A percentile compares a stretch with the other conserved stretches of the same genome.
These are phyloP conservation scores for Salvator merianae DNA, from an alignment of 2,113 vertebrate species.

Conservation along the genomic window DNA sequence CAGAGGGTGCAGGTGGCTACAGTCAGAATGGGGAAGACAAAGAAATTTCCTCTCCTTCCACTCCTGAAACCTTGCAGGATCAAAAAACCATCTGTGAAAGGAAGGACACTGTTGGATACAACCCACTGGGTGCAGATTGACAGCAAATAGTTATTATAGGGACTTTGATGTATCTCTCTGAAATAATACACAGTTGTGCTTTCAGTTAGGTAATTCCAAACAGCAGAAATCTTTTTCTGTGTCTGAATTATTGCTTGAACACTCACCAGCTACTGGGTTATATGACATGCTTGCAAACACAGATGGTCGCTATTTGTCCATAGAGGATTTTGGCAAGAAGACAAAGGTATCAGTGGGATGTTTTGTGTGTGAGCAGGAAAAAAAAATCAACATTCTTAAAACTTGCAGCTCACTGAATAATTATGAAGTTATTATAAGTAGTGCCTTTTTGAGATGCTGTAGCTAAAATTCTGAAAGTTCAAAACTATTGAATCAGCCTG, in stretches of 20 bases:
- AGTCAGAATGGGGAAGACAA: too few species aligned
- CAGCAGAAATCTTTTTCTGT: conserved; percentile 16
- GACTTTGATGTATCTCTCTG: conserved; percentile 54
- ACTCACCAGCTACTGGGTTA: conserved; percentile 46
- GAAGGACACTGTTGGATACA: conserved; percentile 44
- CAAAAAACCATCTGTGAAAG: neutral
- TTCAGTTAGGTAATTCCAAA: conserved; percentile 38
- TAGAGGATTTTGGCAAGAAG: conserved; percentile 41
- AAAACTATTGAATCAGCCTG: neutral
- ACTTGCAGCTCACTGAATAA: neutral
- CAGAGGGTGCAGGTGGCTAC: neutral
- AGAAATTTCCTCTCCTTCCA: neutral
- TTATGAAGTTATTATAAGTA: conserved; percentile 19
- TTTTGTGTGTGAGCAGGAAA: neutral
- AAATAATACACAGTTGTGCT: conserved; percentile 53
- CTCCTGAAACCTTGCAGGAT: neutral
- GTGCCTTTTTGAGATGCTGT: conserved; percentile 6
- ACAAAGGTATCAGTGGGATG: conserved; percentile 11
- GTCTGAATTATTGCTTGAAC: conserved; percentile 17
- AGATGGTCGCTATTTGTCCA: conserved; percentile 44
- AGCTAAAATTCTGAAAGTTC: conserved; percentile 22
- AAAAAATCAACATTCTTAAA: conserved; percentile 16
- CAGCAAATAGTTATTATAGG: conserved; percentile 54
- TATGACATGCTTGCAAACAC: conserved; percentile 17
- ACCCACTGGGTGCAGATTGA: conserved; percentile 1